These are phyloP conservation scores for Motacilla tschutschensis DNA, from an alignment of 2,113 vertebrate species.

Conservation along the genomic window DNA sequence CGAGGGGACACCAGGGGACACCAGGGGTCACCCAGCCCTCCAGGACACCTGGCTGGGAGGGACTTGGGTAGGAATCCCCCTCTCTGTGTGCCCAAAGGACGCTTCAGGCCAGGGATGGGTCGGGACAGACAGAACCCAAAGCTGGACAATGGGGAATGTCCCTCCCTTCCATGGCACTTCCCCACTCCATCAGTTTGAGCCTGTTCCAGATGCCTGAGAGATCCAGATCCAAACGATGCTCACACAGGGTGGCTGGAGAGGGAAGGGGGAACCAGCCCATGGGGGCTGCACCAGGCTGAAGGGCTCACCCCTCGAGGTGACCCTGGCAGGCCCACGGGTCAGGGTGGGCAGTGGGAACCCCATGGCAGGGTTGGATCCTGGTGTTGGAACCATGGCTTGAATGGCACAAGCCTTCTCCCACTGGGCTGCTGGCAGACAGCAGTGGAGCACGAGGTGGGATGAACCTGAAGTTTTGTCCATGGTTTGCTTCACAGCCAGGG, in stretches of 20 bases:
- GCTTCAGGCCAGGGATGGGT: background rate
- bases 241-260: background rate
- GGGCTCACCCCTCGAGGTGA: background rate
- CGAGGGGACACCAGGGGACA: background rate
- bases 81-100: background rate
- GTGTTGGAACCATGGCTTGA: background rate
- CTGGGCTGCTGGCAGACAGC: background rate
- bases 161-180: background rate
- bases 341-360: background rate
- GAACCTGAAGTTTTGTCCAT: background rate
- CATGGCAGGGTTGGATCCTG: background rate
- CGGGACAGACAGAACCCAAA: background rate
- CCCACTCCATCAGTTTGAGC: background rate
- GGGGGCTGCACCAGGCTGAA: background rate
- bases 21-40: background rate
- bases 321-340: background rate
- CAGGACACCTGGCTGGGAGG: background rate
- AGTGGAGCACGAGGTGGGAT: too few species aligned
- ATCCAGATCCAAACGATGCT: background rate
- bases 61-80: accelerated
- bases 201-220: background rate
- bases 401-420: background rate
- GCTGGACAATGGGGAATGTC: background rate
- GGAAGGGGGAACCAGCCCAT: background rate
- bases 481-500: background rate